A percentile compares a stretch with the other conserved stretches of the same genome.
Evolutionary conservation across 1,140 invertebrate genomes (phyloP).

Genomic region (Epicauta chinensis): DNA sequence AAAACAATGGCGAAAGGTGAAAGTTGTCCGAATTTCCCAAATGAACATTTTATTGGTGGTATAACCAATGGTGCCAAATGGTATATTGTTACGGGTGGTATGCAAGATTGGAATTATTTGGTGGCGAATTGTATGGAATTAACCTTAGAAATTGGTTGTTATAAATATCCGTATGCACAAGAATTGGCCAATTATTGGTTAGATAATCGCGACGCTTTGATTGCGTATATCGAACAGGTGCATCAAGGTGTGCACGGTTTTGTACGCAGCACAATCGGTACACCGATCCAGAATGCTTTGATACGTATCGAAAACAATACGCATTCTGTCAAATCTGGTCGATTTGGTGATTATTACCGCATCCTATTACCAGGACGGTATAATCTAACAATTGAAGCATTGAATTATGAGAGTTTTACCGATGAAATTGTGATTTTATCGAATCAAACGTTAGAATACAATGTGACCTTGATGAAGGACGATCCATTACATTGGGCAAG

Average conservation of each 20-base stretch:
- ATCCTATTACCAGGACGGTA: conserved; percentile 84
- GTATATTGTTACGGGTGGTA: conserved; percentile 86
- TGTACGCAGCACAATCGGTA: conserved; percentile 69
- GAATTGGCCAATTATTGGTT: conserved; percentile 80
- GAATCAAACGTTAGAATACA: conserved; percentile 54
- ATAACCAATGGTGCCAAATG: conserved; percentile 91
- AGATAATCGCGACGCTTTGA: conserved; percentile 78
- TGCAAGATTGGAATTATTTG: conserved; percentile 99
- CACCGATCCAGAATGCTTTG: conserved; percentile 64
- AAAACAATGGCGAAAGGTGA: conserved; percentile 72
- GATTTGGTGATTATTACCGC: conserved; percentile 89
- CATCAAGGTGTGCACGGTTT: conserved; percentile 84
- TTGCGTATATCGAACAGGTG: conserved; percentile 86
- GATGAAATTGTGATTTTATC: conserved; percentile 49
- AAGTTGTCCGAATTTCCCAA: conserved; percentile 58
- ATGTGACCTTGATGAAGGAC: conserved; percentile 74
- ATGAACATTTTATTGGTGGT: conserved; percentile 70
- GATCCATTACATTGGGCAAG: conserved; percentile 73
- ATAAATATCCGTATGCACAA: conserved; percentile 74
- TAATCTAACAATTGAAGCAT: conserved; percentile 66
- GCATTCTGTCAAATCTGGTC: conserved; percentile 62
- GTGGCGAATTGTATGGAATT: conserved; percentile 90
- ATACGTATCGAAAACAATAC: conserved; percentile 66
- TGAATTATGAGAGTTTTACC: conserved; percentile 45
- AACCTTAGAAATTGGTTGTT: conserved; percentile 91